These are phyloP conservation scores for Acanthaster planci DNA, from an alignment of 35 echinoderm and acorn worm species.

Conservation along the genomic window DNA sequence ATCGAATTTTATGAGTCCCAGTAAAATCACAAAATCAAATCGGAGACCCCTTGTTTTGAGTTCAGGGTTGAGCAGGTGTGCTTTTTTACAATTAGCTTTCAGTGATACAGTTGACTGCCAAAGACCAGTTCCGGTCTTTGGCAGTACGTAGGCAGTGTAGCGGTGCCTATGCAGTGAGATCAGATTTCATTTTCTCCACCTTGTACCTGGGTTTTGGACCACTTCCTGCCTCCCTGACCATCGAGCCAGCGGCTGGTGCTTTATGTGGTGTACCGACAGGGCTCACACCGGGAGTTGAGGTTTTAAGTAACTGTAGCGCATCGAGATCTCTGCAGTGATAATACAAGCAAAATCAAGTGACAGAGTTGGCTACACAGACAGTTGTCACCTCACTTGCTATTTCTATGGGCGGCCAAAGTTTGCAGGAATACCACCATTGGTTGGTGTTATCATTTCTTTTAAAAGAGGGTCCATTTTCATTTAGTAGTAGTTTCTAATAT, in stretches of 20 bases:
- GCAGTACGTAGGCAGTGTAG: too few relatives aligned
- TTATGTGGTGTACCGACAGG: slow-evolving; percentile 64
- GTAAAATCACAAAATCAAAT: background rate
- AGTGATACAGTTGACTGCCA: too few relatives aligned
- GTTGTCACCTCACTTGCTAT: background rate
- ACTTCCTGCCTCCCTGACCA: too few relatives aligned
- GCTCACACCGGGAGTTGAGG: slow-evolving; percentile 60
- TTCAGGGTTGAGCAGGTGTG: background rate
- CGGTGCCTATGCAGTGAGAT: too few relatives aligned
- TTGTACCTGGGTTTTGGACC: too few relatives aligned
- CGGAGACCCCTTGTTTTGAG: background rate
- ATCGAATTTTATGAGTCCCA: background rate
- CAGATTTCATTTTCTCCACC: too few relatives aligned
- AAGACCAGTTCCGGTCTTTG: too few relatives aligned
- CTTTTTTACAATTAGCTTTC: slow-evolving; percentile 39
- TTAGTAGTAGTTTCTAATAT: too few relatives aligned
- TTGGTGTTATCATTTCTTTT: too few relatives aligned
- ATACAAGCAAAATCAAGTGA: background rate
- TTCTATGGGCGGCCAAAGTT: too few relatives aligned
- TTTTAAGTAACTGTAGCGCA: slow-evolving; percentile 35
- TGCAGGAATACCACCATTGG: too few relatives aligned
- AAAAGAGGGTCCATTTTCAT: too few relatives aligned
- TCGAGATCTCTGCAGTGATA: slow-evolving; percentile 50
- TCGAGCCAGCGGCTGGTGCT: background rate
- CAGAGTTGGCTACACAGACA: background rate